Conservation (phyloP, 2,113 vertebrate species). For the Daubentonia madagascariensis region DNA sequence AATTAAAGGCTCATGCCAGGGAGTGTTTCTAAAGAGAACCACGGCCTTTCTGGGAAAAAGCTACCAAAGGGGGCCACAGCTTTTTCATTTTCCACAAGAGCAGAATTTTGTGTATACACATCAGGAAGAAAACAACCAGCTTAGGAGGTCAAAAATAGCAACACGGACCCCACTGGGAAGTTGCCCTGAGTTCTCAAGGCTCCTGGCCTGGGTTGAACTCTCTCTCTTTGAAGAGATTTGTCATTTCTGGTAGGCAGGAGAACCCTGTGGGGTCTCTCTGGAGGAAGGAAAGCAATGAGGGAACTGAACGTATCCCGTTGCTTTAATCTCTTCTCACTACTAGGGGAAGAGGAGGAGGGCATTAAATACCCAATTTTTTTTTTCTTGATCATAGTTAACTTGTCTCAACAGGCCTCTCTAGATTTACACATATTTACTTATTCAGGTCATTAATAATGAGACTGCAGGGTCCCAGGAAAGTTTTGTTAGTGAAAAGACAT, state of each 20-base stretch:
- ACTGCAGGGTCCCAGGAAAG: not conserved
- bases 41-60: not conserved
- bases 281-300: not conserved
- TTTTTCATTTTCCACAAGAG: not conserved
- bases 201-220: not conserved
- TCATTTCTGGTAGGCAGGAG: not conserved
- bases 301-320: not conserved
- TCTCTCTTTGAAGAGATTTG: not conserved
- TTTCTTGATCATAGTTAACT: conserved; percentile 6
- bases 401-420: not conserved
- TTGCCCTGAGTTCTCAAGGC: not conserved
- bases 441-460: not conserved
- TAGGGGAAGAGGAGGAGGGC: not conserved
- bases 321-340: not conserved
- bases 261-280: not conserved
- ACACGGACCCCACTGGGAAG: not conserved
- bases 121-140: not conserved
- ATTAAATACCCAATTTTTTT: not conserved
- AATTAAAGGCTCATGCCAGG: not conserved
- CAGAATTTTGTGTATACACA: not conserved
- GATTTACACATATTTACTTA: not conserved
- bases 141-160: not conserved
- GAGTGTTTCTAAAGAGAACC: not conserved
- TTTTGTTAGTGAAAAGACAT: not conserved
- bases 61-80: not conserved